Evolutionary conservation across 2,113 vertebrate genomes (phyloP).

Genomic region (Anguilla japonica): DNA sequence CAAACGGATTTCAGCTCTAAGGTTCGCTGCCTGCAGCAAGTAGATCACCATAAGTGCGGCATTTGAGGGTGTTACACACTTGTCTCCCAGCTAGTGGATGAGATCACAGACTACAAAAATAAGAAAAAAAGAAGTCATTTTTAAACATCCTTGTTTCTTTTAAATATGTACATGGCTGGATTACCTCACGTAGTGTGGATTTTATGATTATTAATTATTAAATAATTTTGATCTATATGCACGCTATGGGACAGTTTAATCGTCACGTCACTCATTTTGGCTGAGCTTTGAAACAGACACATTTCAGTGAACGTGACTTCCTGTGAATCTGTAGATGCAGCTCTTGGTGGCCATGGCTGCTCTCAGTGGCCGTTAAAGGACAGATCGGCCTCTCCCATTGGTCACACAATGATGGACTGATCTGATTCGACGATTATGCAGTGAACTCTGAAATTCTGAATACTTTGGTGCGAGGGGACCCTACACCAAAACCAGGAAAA

Average conservation of each 20-base stretch:
- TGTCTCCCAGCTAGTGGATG: neutral
- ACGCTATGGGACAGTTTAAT: too few species aligned
- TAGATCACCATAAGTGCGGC: neutral
- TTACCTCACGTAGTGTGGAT: too few species aligned
- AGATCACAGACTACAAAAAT: neutral
- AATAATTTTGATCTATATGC: too few species aligned
- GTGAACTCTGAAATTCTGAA: neutral
- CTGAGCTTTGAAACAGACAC: too few species aligned
- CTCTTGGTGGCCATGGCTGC: too few species aligned
- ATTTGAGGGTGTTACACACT: neutral
- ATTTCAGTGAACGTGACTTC: too few species aligned
- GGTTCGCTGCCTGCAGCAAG: neutral
- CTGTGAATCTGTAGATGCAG: neutral
- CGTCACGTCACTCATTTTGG: too few species aligned
- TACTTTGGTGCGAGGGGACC: neutral
- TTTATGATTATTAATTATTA: too few species aligned
- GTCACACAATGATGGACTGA: neutral
- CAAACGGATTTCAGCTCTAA: neutral
- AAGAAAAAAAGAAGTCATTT: too few species aligned
- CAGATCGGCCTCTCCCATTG: neutral
- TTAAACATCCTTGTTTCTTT: too few species aligned
- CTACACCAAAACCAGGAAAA: neutral
- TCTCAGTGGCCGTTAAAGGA: neutral
- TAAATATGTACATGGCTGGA: too few species aligned
- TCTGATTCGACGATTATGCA: neutral